These are phyloP conservation scores for Oncorhynchus clarkii DNA, from an alignment of 2,113 vertebrate species.

Conservation along the genomic window DNA sequence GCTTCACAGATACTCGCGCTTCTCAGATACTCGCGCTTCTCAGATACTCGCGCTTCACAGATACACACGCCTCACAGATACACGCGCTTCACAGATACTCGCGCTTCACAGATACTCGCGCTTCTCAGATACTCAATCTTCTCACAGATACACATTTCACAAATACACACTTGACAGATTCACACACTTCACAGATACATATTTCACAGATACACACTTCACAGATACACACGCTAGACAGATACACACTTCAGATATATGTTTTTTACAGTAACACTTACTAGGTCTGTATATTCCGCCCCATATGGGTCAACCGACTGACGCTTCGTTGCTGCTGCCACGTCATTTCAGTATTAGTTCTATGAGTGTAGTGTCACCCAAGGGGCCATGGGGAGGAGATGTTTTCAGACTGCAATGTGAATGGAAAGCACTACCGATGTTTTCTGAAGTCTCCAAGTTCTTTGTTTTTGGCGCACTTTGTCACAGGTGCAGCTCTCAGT, in stretches of 20 bases:
- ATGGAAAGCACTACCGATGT: no score
- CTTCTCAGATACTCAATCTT: no score
- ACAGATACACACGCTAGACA: no score
- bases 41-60: no score
- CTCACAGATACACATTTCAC: no score
- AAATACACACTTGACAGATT: no score
- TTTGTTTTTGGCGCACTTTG: no score
- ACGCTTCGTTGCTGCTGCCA: background rate
- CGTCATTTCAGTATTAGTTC: background rate
- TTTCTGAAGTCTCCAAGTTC: no score
- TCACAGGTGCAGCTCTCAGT: background rate
- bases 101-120: no score
- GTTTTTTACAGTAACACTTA: background rate
- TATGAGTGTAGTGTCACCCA: background rate
- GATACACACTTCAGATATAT: background rate
- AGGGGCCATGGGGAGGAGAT: background rate
- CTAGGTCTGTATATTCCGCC: background rate
- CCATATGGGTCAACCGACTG: background rate
- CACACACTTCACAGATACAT: background rate
- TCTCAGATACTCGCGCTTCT: background rate
- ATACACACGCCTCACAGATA: no score
- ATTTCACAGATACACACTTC: no score
- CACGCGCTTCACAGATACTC: no score
- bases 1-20: background rate
- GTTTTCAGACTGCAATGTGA: background rate